Evolutionary conservation across 2,113 vertebrate species (phyloP), one percentile per base, ranked within the genome.

Genomic region (Alouatta palliata): DNA sequence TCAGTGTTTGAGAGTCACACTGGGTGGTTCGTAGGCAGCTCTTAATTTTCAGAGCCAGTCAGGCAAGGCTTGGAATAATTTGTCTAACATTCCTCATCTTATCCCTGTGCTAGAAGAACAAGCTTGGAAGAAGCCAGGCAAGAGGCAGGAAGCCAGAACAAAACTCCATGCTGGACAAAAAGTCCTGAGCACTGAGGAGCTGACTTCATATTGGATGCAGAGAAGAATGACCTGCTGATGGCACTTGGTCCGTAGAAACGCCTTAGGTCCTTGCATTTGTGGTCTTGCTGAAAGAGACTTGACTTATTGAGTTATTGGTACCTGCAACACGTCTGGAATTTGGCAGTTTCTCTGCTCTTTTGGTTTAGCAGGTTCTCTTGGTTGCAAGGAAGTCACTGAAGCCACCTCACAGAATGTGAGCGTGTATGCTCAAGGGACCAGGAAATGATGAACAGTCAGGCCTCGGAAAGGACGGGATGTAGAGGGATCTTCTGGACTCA

Each of bases 221-320:
- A 73, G 13, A 49, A 40, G 64, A 54, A 9, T 87, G 25, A 94
- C 97, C 92, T 96, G 96, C 97, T 90, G 52, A 45, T 92, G 93
- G 80, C 76, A 30, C 8, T 27, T 47, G 64, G 89, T 96, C 97
- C 95, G 75, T 71, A 86, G 88, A 45, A 87, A 85, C 87, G 84
- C 84, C 98, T 84, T 94, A 73, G 96, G 83, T 93, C 87, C 95
- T 98, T 95, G 94, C 95, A 96, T 98, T 95, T 97, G 96, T 94
- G 89, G 94, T 98, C 95, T 93, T 96, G 66, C 94, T 97, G 96
- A 98, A 66, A 94, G 27, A 35, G 47, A 87, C 64, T 81, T 73
- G 21, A 56, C 0, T 90, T 40, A 32, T 19, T 85, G 73, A 66
- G 1, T 90, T 40, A 21, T 37, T 91, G 79, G 49, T 32, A 21